Conservation (phyloP, 2,888 invertebrate genomes). For the Drosophila tripunctata region DNA sequence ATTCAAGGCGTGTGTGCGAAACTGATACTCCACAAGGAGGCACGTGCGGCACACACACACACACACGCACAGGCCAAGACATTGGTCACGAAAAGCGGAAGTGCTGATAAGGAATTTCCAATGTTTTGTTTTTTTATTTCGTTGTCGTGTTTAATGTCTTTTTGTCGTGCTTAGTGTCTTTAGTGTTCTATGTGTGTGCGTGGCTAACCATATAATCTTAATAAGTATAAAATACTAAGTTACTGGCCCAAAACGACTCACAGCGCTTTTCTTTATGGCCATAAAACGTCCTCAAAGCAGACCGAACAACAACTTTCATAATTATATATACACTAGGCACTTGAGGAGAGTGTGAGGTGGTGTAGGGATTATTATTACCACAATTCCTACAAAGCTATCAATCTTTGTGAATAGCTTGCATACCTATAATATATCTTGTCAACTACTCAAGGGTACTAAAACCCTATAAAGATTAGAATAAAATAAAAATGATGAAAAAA, state of each 20-base stretch:
- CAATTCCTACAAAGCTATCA: not conserved
- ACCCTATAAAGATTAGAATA: no score
- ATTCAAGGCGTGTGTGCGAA: constrained; percentile 52
- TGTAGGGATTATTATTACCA: not conserved
- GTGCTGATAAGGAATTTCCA: constrained; percentile 84
- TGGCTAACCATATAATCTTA: constrained; percentile 67
- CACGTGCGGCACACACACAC: constrained; percentile 38
- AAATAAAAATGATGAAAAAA: no score
- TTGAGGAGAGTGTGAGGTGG: not conserved
- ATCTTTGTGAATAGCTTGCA: not conserved
- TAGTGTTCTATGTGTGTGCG: constrained; percentile 57
- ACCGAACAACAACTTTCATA: constrained; percentile 12
- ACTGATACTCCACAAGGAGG: constrained; percentile 59
- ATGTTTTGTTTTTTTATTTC: constrained; percentile 81
- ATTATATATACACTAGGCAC: constrained; percentile 11
- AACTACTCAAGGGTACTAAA: no score
- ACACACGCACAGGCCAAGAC: constrained; percentile 61
- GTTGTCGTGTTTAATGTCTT: constrained; percentile 84
- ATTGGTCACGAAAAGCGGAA: constrained; percentile 85
- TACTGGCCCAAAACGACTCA: constrained; percentile 34
- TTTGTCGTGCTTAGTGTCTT: constrained; percentile 83
- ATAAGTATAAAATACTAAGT: constrained; percentile 68
- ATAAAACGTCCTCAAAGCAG: constrained; percentile 24
- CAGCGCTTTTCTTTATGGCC: constrained; percentile 43
- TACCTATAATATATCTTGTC: not conserved